A percentile compares a stretch with the other conserved stretches of the same genome.
Conservation (phyloP, 2,888 invertebrate species). For the Agrochola lota region DNA sequence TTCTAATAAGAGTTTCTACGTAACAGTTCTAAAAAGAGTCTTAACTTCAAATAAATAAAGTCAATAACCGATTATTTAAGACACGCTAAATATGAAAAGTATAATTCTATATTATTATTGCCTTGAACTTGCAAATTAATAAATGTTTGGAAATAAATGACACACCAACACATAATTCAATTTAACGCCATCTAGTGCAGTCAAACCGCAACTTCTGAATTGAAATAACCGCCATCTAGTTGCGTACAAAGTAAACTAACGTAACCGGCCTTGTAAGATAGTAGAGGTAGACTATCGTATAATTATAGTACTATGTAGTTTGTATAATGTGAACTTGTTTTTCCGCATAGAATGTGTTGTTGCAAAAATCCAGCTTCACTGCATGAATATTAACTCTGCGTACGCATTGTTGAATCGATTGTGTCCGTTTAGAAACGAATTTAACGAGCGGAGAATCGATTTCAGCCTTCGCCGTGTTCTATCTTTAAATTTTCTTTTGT, state of each 20-base stretch:
- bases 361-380: slow-evolving; percentile 57
- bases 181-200: slow-evolving; percentile 36
- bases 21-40: slow-evolving; percentile 9
- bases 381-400: slow-evolving; percentile 52
- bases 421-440: slow-evolving; percentile 28
- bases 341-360: slow-evolving; percentile 49
- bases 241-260: background rate
- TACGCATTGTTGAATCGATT: slow-evolving; percentile 13
- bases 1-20: background rate
- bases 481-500: slow-evolving; percentile 24
- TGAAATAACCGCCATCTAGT: slow-evolving; percentile 45
- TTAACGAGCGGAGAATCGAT: background rate
- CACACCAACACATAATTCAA: slow-evolving; percentile 6
- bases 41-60: slow-evolving; percentile 10
- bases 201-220: slow-evolving; percentile 1
- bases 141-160: slow-evolving; percentile 16
- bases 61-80: background rate
- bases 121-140: slow-evolving; percentile 16
- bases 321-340: slow-evolving; percentile 35
- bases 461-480: background rate
- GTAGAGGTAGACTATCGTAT: background rate
- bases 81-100: background rate
- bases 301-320: background rate
- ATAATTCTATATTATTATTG: background rate
- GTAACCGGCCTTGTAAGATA: slow-evolving; percentile 35